Percentiles rank a stretch among this genome's conserved stretches.
These are phyloP conservation scores for Ageneiosus marmoratus DNA, from an alignment of 2,113 vertebrate species.

Conservation along the genomic window DNA sequence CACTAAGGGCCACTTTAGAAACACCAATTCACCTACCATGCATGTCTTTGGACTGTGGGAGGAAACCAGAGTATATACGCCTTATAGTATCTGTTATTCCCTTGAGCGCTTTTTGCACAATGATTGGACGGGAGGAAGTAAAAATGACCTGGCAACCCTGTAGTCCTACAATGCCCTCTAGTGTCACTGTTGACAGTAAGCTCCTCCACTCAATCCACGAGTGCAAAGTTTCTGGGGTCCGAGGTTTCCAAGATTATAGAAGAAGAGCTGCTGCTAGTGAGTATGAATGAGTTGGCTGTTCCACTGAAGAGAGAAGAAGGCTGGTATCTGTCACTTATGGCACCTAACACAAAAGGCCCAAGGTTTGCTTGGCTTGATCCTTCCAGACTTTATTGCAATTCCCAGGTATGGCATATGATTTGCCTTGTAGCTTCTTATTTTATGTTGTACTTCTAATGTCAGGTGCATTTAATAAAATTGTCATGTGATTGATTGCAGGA, in stretches of 20 bases:
- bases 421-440: too few relatives aligned
- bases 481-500: background rate
- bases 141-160: slow-evolving; percentile 2
- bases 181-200: background rate
- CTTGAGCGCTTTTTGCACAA: too few relatives aligned
- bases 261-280: background rate
- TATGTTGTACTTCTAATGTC: background rate
- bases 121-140: too few relatives aligned
- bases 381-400: slow-evolving; percentile 85
- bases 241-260: background rate
- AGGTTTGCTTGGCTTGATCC: slow-evolving; percentile 85
- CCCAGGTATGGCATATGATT: slow-evolving; percentile 69
- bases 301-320: slow-evolving; percentile 65
- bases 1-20: too few relatives aligned
- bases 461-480: background rate
- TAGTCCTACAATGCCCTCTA: background rate
- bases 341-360: slow-evolving; percentile 82
- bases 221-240: background rate
- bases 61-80: too few relatives aligned
- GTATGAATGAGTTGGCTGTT: slow-evolving; percentile 70
- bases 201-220: background rate
- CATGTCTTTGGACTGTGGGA: too few relatives aligned
- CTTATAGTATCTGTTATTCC: too few relatives aligned
- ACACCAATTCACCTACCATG: too few relatives aligned
- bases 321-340: slow-evolving; percentile 87